Conservation (phyloP, 2,113 vertebrate species). For the Silurus glanis region DNA sequence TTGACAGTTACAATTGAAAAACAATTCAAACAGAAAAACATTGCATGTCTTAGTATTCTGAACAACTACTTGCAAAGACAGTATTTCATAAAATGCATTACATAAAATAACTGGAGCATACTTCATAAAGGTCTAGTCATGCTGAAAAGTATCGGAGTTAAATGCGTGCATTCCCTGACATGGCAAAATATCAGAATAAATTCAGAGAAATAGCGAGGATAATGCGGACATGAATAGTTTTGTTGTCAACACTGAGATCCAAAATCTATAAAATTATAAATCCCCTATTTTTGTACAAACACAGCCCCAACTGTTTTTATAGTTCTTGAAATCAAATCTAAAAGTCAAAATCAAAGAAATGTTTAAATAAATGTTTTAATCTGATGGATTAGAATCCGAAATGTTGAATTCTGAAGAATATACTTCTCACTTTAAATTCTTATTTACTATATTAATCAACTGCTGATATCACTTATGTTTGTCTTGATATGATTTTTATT, state of each 20-base stretch:
- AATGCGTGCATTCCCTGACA: neutral
- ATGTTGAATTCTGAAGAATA: neutral
- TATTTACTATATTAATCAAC: neutral
- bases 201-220: neutral
- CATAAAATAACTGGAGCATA: no score
- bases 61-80: neutral
- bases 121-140: neutral
- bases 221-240: neutral
- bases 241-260: neutral
- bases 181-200: neutral
- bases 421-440: neutral
- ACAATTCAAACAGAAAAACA: neutral
- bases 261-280: neutral
- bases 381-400: neutral
- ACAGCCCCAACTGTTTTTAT: no score
- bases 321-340: no score
- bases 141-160: neutral
- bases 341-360: neutral
- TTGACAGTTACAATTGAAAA: neutral
- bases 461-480: neutral
- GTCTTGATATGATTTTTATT: neutral
- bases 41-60: neutral
- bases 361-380: neutral
- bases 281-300: neutral
- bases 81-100: neutral